Conservation (phyloP, 2,888 invertebrate species). For the Amitus sp. region DNA sequence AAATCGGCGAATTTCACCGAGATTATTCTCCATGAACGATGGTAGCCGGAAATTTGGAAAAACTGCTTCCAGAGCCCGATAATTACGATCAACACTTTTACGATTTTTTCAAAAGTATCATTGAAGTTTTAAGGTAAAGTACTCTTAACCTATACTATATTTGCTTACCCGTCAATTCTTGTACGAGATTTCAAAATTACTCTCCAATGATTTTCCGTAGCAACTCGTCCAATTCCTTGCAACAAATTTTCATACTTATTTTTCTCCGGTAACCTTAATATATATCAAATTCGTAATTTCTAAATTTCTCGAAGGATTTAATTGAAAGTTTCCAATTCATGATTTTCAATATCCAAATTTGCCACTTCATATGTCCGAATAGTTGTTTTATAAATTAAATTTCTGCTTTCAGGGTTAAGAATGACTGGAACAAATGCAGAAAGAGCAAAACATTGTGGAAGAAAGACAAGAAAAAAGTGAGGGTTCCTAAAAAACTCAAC, state of each 20-base stretch:
- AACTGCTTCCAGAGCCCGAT: constrained; percentile 65
- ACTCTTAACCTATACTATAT: constrained; percentile 54
- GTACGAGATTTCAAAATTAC: too few relatives aligned
- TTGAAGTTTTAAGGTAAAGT: constrained; percentile 65
- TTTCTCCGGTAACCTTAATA: too few relatives aligned
- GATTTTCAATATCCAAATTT: too few relatives aligned
- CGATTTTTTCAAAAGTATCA: constrained; percentile 65
- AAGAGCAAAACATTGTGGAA: constrained; percentile 61
- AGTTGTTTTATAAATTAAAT: not conserved
- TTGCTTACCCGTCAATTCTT: constrained; percentile 55
- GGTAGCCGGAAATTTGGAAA: constrained; percentile 58
- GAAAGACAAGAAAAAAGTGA: constrained; percentile 65
- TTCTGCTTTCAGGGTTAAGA: constrained; percentile 56
- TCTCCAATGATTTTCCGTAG: too few relatives aligned
- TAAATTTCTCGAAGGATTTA: too few relatives aligned
- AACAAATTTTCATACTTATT: too few relatives aligned
- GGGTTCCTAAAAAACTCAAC: not conserved
- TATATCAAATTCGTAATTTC: too few relatives aligned
- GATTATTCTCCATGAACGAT: constrained; percentile 50
- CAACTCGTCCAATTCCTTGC: too few relatives aligned
- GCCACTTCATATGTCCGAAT: too few relatives aligned
- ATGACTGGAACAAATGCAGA: constrained; percentile 66
- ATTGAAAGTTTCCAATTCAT: too few relatives aligned
- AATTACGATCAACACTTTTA: constrained; percentile 66
- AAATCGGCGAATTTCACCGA: constrained; percentile 55